A percentile compares a stretch with the other conserved stretches of the same genome.
Evolutionary conservation across 1,140 invertebrate species (phyloP).

Genomic region (Calosoma granatense): DNA sequence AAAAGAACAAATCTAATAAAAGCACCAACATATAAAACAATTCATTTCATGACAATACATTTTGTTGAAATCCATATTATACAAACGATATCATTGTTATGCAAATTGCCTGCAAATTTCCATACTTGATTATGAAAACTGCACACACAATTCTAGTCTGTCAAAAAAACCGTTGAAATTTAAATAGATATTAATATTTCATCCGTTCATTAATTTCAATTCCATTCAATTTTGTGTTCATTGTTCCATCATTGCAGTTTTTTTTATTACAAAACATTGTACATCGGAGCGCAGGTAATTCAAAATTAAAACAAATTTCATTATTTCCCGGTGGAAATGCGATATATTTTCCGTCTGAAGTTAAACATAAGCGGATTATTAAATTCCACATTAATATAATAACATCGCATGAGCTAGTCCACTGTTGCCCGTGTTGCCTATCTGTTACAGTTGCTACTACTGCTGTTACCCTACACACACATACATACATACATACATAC

Average conservation of each 20-base stretch:
- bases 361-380: conserved; percentile 6
- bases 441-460: neutral
- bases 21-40: no score
- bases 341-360: neutral
- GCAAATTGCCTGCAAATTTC: no score
- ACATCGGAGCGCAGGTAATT: neutral
- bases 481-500: neutral
- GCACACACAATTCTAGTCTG: no score
- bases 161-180: no score
- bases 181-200: no score
- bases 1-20: no score
- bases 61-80: no score
- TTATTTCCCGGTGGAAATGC: neutral
- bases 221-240: neutral
- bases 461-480: no score
- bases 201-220: conserved; percentile 7
- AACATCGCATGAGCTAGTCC: neutral
- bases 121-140: no score
- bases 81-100: no score
- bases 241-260: neutral
- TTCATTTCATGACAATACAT: no score
- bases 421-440: neutral
- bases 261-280: neutral
- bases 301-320: conserved; percentile 3
- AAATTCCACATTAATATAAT: conserved; percentile 8